Conservation (phyloP, 2,888 invertebrate species). For the Catocala sponsa region DNA sequence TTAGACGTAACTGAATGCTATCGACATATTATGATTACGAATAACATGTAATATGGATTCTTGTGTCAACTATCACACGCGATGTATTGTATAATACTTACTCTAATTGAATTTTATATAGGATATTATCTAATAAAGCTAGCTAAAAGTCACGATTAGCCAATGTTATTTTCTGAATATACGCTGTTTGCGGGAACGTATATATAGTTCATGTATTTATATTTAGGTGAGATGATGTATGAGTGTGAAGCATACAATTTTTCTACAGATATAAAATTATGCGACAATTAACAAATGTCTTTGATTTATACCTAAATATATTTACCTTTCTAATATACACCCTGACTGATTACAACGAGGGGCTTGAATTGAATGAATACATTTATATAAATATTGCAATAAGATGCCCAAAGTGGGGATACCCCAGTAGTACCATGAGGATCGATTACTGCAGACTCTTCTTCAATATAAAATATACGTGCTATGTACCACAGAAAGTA, state of each 20-base stretch:
- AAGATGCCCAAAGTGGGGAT: too few relatives aligned
- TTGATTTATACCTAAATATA: constrained; percentile 45
- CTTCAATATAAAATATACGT: too few relatives aligned
- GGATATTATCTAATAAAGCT: constrained; percentile 74
- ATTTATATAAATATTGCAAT: too few relatives aligned
- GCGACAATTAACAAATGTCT: constrained; percentile 69
- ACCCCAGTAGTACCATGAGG: too few relatives aligned
- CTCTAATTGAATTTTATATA: constrained; percentile 79
- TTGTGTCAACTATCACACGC: constrained; percentile 68
- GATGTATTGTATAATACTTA: constrained; percentile 77
- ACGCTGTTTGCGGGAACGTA: constrained; percentile 80
- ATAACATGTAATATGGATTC: constrained; percentile 63
- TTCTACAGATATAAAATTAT: constrained; percentile 87
- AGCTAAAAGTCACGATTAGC: constrained; percentile 86
- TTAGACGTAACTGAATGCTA: constrained; percentile 64
- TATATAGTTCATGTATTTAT: constrained; percentile 82
- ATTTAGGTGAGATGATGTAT: constrained; percentile 80
- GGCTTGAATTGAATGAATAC: too few relatives aligned
- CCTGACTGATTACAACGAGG: too few relatives aligned
- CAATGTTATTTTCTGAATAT: constrained; percentile 87
- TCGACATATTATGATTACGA: constrained; percentile 61
- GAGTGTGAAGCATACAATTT: constrained; percentile 84
- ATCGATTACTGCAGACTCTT: too few relatives aligned
- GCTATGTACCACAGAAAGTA: too few relatives aligned
- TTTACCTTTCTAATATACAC: too few relatives aligned